phyloP scores from a whole-genome alignment of 2,113 vertebrate species.

The Gymnogyps californianus region DNA sequence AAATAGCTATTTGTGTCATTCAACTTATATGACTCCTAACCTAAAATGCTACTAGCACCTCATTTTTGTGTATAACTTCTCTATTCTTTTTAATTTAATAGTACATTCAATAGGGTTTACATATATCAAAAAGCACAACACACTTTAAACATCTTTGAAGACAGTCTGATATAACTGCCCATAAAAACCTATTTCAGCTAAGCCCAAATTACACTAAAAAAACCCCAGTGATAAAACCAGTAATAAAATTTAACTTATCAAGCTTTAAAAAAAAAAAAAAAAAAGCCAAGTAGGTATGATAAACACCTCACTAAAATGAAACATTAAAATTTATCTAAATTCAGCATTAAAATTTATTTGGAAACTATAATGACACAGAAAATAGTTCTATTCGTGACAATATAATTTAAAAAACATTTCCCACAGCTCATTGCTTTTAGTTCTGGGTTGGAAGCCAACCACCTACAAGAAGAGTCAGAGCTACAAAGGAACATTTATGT shows the following conservation, averaged over 20 bases:
- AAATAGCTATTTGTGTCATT: not conserved
- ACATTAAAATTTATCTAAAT: not conserved
- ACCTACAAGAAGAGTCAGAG: not conserved
- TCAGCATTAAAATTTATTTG: not conserved
- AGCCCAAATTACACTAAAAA: not conserved
- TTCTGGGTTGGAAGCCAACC: not conserved
- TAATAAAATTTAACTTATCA: not conserved
- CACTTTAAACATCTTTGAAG: not conserved
- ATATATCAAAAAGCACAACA: not conserved
- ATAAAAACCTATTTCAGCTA: not conserved
- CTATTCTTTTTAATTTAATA: not conserved
- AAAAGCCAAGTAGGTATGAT: not conserved
- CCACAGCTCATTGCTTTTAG: not conserved
- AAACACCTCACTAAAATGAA: not conserved
- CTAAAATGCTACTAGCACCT: not conserved
- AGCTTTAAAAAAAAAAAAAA: not conserved
- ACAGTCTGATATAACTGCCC: not conserved
- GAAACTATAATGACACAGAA: not conserved
- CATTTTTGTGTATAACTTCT: not conserved
- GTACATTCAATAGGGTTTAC: not conserved
- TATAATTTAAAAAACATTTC: not conserved
- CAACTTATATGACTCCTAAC: not conserved
- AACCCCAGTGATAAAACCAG: not conserved
- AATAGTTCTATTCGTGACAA: not conserved
- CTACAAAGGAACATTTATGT: not conserved